Evolutionary conservation across 2,113 vertebrate genomes (phyloP).

Genomic region (Lagopus muta): DNA sequence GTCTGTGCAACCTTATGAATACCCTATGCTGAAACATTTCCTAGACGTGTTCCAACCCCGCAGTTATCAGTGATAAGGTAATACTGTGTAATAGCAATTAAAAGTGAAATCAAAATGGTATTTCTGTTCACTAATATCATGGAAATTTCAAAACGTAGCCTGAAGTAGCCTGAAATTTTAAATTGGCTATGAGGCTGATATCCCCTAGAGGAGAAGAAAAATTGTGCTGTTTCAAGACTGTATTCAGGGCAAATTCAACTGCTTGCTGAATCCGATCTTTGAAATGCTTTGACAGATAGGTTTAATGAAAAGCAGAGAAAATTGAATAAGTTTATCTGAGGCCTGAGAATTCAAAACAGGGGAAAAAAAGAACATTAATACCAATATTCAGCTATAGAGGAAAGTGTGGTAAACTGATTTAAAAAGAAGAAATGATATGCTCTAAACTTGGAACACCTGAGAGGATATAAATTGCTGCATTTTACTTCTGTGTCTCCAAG

Average conservation of each 20-base stretch:
- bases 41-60: background rate
- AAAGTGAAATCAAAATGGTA: background rate
- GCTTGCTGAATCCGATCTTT: constrained; percentile 30
- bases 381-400: background rate
- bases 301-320: constrained; percentile 26
- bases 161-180: background rate
- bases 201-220: background rate
- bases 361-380: background rate
- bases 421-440: background rate
- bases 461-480: background rate
- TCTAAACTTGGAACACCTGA: background rate
- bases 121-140: background rate
- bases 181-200: background rate
- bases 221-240: background rate
- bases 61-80: background rate
- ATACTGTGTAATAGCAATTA: background rate
- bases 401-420: constrained; percentile 33
- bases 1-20: background rate
- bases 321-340: constrained; percentile 6
- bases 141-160: background rate
- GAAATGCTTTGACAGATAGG: background rate
- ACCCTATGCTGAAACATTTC: background rate
- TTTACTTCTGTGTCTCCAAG: background rate
- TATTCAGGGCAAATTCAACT: background rate
- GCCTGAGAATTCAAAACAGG: background rate